Evolutionary conservation across 2,888 invertebrate species (phyloP), one percentile per base, ranked within the genome.

Genomic region (Tolmerus cingulatus): DNA sequence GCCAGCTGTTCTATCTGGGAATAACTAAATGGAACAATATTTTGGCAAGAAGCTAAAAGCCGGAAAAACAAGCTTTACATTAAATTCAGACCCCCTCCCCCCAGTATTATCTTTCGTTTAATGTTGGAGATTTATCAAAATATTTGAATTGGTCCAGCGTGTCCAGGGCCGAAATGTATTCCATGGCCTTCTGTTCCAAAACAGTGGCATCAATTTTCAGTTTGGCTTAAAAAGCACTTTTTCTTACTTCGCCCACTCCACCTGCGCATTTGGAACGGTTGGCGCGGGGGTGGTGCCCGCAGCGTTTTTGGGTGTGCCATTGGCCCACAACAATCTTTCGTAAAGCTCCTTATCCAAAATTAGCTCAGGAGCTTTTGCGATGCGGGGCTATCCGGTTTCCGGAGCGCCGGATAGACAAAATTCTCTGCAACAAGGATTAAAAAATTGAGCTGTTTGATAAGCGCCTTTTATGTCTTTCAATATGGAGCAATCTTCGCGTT

Each of bases 101-200:
- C 37, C 9, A n/a, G 81, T 81, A 51, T 78, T 78, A 78, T 78
- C 51, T 81, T 55, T 55, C 81, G 55, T 81, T 81, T 81, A 81
- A 81, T 30, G 46, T 51, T 81, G 81, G 34, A 81, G 55, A 81
- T 81, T 81, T 81, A 81, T 81, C 81, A 81, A 81, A 81, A 81
- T 81, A 81, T 81, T 81, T 81, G 51, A 55, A 34, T 46, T 14
- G 27, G 81, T 81, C 55, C 30, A 27, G 43, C 27, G 34, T 55
- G 81, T 81, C 81, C 30, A 55, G 30, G 9, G 27, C 34, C 9
- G 43, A 16, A 81, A 55, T 51, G 51, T n/a, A 27, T 51, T 81
- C 51, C 1, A 81, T 79, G 51, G 79, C 79, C 12, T 46, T 27
- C 7, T 79, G 16, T 51, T 81, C 40, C 30, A 34, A 81, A 55